phyloP scores from a whole-genome alignment of 1,140 invertebrate species.

The Monomorium pharaonis region DNA sequence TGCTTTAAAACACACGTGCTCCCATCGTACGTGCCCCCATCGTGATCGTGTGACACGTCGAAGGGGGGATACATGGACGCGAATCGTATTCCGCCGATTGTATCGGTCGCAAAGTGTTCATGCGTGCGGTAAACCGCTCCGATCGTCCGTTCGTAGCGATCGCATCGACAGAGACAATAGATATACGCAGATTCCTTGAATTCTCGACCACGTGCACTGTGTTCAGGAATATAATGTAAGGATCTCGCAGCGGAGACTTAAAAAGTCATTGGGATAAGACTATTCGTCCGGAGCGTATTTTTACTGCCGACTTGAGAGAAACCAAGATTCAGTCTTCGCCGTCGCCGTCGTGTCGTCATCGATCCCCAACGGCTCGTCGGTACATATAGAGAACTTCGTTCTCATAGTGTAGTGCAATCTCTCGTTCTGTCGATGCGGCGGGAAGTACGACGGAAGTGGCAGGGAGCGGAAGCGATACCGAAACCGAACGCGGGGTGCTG shows the following conservation, averaged over 20 bases:
- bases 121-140: not conserved
- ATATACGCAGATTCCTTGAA: not conserved
- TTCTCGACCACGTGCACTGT: constrained; percentile 27
- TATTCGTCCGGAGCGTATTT: not conserved
- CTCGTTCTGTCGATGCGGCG: constrained; percentile 21
- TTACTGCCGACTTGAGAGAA: constrained; percentile 39
- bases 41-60: not conserved
- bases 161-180: not conserved
- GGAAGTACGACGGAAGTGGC: constrained; percentile 39
- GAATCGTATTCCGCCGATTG: not conserved
- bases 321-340: not conserved
- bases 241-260: not conserved
- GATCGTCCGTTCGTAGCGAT: not conserved
- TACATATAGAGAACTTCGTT: not conserved
- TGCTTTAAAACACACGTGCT: constrained; percentile 19
- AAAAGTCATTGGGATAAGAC: not conserved
- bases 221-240: constrained; percentile 7
- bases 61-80: not conserved
- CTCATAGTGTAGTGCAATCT: constrained; percentile 13
- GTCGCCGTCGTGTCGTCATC: not conserved
- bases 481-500: constrained; percentile 15
- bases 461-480: constrained; percentile 49
- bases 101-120: constrained; percentile 1
- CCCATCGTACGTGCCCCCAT: too few species aligned
- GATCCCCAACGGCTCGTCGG: not conserved